These are phyloP conservation scores for Rallus crepitans DNA, from an alignment of 2,797 vertebrate genomes.

Conservation along the genomic window DNA sequence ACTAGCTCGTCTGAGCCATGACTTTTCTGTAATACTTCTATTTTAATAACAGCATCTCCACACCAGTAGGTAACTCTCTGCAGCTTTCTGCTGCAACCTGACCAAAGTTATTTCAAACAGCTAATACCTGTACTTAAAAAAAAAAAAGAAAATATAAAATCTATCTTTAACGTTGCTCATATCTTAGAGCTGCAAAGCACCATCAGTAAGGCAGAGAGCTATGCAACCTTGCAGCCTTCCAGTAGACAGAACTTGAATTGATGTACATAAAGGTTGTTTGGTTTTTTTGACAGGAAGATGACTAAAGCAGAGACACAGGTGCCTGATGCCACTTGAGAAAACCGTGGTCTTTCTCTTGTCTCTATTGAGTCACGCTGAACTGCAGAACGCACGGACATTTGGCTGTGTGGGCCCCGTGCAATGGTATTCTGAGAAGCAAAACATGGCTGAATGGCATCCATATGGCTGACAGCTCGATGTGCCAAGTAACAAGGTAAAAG, in stretches of 20 bases:
- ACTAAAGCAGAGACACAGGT: conserved; percentile 20
- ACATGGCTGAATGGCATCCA: conserved; percentile 75
- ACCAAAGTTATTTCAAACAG: background rate
- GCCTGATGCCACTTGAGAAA: background rate
- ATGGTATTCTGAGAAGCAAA: conserved; percentile 30
- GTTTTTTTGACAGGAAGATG: background rate
- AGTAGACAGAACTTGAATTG: background rate
- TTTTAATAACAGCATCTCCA: background rate
- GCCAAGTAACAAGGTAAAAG: conserved; percentile 65
- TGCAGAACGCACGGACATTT: conserved; percentile 71
- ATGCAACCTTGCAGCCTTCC: background rate
- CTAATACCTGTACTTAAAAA: background rate
- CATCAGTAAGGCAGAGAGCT: background rate
- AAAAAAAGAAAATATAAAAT: too few relatives aligned
- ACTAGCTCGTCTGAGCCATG: background rate
- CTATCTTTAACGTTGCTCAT: background rate
- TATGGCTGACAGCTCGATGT: conserved; percentile 74
- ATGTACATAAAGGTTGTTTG: background rate
- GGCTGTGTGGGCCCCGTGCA: conserved; percentile 69
- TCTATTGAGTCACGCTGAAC: conserved; percentile 44
- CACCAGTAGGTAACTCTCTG: background rate
- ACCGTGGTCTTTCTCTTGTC: background rate
- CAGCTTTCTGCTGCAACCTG: background rate
- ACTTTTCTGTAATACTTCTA: background rate
- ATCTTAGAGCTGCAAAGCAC: background rate